These are phyloP conservation scores for Epinotia demarniana DNA, from an alignment of 2,888 invertebrate genomes.

Conservation along the genomic window DNA sequence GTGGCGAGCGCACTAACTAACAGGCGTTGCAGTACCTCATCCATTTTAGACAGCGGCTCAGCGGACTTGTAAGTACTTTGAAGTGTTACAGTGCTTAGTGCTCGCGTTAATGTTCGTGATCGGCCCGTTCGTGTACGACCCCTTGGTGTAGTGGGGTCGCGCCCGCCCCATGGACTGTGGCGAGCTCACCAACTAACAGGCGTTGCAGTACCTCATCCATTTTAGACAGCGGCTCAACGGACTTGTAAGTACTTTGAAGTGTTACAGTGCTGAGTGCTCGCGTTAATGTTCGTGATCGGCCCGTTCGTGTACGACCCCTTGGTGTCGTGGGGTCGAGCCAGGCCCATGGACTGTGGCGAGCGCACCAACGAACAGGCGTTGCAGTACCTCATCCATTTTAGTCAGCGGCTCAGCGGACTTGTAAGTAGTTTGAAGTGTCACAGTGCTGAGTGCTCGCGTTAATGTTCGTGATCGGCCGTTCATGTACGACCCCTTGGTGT, in stretches of 20 bases:
- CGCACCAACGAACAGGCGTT: conserved; percentile 89
- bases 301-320: conserved; percentile 98
- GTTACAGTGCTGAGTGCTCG: conserved; percentile 59
- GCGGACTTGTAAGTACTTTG: too few relatives aligned
- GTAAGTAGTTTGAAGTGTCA: conserved; percentile 67
- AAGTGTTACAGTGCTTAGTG: too few relatives aligned
- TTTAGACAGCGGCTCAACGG: conserved; percentile 94
- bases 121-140: conserved; percentile 97
- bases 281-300: conserved; percentile 94
- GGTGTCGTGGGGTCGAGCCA: conserved; percentile 88
- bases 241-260: conserved; percentile 78
- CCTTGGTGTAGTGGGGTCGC: conserved; percentile 91
- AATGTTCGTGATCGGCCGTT: conserved; percentile 94
- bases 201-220: conserved; percentile 91
- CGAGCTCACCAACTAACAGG: conserved; percentile 87
- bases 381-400: conserved; percentile 92
- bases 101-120: conserved; percentile 95
- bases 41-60: too few relatives aligned
- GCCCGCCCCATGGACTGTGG: conserved; percentile 65
- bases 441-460: conserved; percentile 81
- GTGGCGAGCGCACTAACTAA: conserved; percentile 83
- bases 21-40: conserved; percentile 92
- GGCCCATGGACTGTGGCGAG: conserved; percentile 74
- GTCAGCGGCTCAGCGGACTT: conserved; percentile 92
- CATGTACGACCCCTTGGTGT: conserved; percentile 98